Percentiles rank a stretch among this genome's conserved stretches.
Evolutionary conservation across 92 coral and sea anemone species (phyloP).

Genomic region (Epizoanthus stellaris): DNA sequence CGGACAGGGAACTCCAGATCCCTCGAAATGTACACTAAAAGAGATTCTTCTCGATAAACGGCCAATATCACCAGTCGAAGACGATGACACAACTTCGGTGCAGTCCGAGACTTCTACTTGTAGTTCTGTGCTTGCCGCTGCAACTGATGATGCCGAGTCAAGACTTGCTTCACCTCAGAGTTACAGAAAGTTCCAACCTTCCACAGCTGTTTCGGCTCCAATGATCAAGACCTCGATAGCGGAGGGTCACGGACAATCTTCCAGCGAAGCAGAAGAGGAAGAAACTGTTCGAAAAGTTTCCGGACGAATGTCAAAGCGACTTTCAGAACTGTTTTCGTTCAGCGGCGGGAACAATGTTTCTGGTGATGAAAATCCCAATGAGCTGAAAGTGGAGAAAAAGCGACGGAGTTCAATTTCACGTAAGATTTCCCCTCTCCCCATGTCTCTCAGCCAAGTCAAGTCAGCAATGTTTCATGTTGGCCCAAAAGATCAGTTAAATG

Average conservation of each 20-base stretch:
- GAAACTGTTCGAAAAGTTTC: slow-evolving; percentile 58
- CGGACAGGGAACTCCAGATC: background rate
- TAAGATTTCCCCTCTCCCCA: slow-evolving; percentile 71
- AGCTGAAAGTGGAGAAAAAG: slow-evolving; percentile 59
- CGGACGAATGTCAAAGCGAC: slow-evolving; percentile 67
- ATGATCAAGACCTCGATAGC: slow-evolving; percentile 37
- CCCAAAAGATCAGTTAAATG: slow-evolving; percentile 7
- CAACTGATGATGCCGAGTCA: background rate
- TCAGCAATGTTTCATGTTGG: slow-evolving; percentile 61
- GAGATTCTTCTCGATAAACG: slow-evolving; percentile 62
- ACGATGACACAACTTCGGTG: slow-evolving; percentile 57
- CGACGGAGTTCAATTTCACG: slow-evolving; percentile 71
- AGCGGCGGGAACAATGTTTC: slow-evolving; percentile 51
- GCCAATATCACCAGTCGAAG: slow-evolving; percentile 56
- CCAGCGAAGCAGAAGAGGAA: slow-evolving; percentile 84
- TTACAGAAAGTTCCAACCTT: slow-evolving; percentile 9
- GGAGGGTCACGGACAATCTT: slow-evolving; percentile 64
- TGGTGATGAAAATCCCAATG: slow-evolving; percentile 44
- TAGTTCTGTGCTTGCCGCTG: slow-evolving; percentile 63
- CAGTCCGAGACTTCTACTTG: slow-evolving; percentile 66
- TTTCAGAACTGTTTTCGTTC: slow-evolving; percentile 76
- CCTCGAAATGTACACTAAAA: slow-evolving; percentile 41
- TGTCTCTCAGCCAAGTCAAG: slow-evolving; percentile 45
- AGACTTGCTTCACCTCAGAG: slow-evolving; percentile 14
- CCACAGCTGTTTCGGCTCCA: background rate